Percentiles rank a stretch among this genome's conserved stretches.
These are phyloP conservation scores for Luehdorfia chinensis DNA, from an alignment of 1,140 invertebrate species.

Conservation along the genomic window DNA sequence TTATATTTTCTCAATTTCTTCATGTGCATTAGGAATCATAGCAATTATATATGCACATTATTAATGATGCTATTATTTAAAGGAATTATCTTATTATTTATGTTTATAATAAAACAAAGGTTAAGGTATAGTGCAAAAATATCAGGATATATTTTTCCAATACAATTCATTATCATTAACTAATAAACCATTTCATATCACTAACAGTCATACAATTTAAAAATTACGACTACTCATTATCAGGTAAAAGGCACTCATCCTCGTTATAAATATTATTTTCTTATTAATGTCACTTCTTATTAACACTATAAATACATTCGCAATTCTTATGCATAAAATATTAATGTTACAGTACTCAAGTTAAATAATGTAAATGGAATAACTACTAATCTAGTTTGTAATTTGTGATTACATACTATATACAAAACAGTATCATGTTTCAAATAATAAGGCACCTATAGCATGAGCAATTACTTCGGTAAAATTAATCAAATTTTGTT, in stretches of 20 bases:
- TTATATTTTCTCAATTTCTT: no score
- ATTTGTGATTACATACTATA: slow-evolving; percentile 9
- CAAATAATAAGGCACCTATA: slow-evolving; percentile 26
- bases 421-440: slow-evolving; percentile 8
- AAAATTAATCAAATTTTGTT: slow-evolving; percentile 8
- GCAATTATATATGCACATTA: no score
- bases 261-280: slow-evolving; percentile 46
- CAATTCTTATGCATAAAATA: slow-evolving; percentile 16
- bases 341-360: slow-evolving; percentile 16
- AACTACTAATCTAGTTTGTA: slow-evolving; percentile 11
- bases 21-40: no score
- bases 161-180: slow-evolving; percentile 28
- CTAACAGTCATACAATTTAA: slow-evolving; percentile 47
- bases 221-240: slow-evolving; percentile 33
- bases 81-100: no score
- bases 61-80: no score
- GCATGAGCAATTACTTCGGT: slow-evolving; percentile 11
- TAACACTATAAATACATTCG: slow-evolving; percentile 16
- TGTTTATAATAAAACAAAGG: slow-evolving; percentile 20
- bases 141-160: slow-evolving; percentile 41
- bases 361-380: slow-evolving; percentile 21
- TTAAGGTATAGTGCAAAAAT: slow-evolving; percentile 47
- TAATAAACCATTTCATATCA: slow-evolving; percentile 45
- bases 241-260: slow-evolving; percentile 50
- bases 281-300: slow-evolving; percentile 24